A percentile compares a stretch with the other conserved stretches of the same genome.
These are phyloP conservation scores for Dyspetes luteomarginatus DNA, from an alignment of 2,888 invertebrate genomes.

Conservation along the genomic window DNA sequence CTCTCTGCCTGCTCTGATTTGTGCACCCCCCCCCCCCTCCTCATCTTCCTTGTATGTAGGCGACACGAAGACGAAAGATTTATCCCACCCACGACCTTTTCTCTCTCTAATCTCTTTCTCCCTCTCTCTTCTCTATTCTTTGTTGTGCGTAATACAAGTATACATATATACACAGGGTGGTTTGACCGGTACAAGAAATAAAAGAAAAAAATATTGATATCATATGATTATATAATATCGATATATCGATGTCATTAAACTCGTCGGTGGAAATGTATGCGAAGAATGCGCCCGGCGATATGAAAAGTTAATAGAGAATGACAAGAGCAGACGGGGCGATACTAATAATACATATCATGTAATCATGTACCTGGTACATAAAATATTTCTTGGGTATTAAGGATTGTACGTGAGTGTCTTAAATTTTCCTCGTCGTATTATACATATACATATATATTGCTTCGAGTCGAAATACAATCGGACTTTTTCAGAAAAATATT, in stretches of 20 bases:
- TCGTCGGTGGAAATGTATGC: too few relatives aligned
- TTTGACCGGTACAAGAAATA: too few relatives aligned
- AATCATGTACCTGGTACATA: slow-evolving; percentile 21
- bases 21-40: slow-evolving; percentile 10
- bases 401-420: slow-evolving; percentile 59
- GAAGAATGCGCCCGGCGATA: too few relatives aligned
- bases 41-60: neutral
- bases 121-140: slow-evolving; percentile 17
- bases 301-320: too few relatives aligned
- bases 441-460: neutral
- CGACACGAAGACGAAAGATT: slow-evolving; percentile 57
- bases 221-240: too few relatives aligned
- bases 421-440: slow-evolving; percentile 60
- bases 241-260: too few relatives aligned
- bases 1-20: slow-evolving; percentile 19
- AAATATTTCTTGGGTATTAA: slow-evolving; percentile 64
- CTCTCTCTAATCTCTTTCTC: slow-evolving; percentile 24
- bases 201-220: too few relatives aligned
- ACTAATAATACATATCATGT: too few relatives aligned
- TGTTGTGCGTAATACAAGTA: too few relatives aligned
- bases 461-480: slow-evolving; percentile 68
- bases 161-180: too few relatives aligned
- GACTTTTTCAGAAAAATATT: too few relatives aligned
- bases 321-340: too few relatives aligned
- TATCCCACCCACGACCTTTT: slow-evolving; percentile 49